A percentile compares a stretch with the other conserved stretches of the same genome.
Conservation (phyloP, 2,888 invertebrate genomes). For the Melipona beecheii region DNA sequence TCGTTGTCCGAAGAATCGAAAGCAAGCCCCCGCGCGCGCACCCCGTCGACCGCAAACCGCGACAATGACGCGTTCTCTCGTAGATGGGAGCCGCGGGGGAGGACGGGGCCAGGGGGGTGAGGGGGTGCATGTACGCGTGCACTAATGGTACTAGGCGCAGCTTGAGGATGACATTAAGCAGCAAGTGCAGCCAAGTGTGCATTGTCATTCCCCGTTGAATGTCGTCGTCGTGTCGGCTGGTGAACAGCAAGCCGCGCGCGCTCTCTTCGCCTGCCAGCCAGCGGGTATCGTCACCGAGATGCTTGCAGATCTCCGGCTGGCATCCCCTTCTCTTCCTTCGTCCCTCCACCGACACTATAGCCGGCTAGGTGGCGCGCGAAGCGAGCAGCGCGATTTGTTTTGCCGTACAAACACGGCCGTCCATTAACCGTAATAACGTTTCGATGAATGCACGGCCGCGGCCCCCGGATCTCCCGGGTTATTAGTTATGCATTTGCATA, state of each 20-base stretch:
- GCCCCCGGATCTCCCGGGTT: conserved; percentile 26
- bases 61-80: conserved; percentile 42
- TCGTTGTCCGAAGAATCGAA: conserved; percentile 64
- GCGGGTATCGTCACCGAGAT: conserved; percentile 9
- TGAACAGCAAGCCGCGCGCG: conserved; percentile 18
- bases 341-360: neutral
- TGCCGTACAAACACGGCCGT: conserved; percentile 40
- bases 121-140: conserved; percentile 62
- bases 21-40: conserved; percentile 41
- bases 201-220: conserved; percentile 73
- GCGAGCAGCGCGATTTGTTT: conserved; percentile 45
- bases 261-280: conserved; percentile 21
- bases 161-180: conserved; percentile 76
- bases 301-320: neutral
- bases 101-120: neutral
- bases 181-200: conserved; percentile 73
- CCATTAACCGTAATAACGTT: conserved; percentile 69
- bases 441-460: conserved; percentile 57
- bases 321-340: conserved; percentile 1
- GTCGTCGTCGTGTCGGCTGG: conserved; percentile 42
- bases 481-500: conserved; percentile 72
- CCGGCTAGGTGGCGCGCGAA: neutral
- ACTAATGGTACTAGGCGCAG: conserved; percentile 75
- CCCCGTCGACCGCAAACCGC: conserved; percentile 25
- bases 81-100: neutral